phyloP scores from a whole-genome alignment of 2,113 vertebrate genomes.

The Albula goreensis region DNA sequence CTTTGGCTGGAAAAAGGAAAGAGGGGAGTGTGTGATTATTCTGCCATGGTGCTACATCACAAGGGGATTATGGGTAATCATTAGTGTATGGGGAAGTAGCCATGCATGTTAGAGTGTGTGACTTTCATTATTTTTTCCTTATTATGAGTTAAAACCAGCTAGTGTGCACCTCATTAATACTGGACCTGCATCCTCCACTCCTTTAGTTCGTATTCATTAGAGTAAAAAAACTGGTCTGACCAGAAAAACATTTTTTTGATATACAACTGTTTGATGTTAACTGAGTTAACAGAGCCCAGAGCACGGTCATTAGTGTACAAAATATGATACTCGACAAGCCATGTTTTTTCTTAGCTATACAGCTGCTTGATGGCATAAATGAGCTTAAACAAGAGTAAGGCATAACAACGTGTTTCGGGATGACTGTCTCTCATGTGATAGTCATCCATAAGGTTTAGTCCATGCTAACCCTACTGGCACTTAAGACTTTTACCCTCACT shows the following conservation, averaged over 20 bases:
- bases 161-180: neutral
- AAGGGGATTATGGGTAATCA: neutral
- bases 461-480: too few relatives aligned
- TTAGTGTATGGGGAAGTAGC: neutral
- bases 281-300: neutral
- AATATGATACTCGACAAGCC: neutral
- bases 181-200: neutral
- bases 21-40: neutral
- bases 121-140: neutral
- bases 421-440: neutral
- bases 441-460: too few relatives aligned
- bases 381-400: neutral
- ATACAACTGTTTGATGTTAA: neutral
- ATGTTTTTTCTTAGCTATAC: neutral
- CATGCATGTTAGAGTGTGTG: neutral
- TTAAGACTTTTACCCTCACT: too few relatives aligned
- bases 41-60: neutral
- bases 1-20: slow-evolving; percentile 77
- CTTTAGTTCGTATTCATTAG: neutral
- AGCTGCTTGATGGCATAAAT: neutral
- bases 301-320: neutral
- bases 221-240: neutral
- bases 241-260: neutral
- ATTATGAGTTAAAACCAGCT: neutral
- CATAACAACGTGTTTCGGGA: neutral